These are phyloP conservation scores for Enteromius thamalakanensis DNA, from an alignment of 2,797 vertebrate genomes.

Conservation along the genomic window DNA sequence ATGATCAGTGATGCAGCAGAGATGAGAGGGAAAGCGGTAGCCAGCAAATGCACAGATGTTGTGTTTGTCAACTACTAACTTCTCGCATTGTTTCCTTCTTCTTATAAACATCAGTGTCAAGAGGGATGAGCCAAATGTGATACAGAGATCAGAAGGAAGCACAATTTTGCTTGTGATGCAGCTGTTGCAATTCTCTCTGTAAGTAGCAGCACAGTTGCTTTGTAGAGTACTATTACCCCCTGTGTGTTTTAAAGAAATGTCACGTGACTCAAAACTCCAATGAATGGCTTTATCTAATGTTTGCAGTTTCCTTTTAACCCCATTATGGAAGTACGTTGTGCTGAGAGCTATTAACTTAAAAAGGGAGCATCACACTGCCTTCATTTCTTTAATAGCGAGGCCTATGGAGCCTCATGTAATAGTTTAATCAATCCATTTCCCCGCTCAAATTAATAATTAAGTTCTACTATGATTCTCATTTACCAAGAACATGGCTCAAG, in stretches of 20 bases:
- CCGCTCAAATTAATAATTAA: slow-evolving; percentile 58
- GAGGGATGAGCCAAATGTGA: slow-evolving; percentile 32
- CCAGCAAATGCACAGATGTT: neutral
- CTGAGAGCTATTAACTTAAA: slow-evolving; percentile 53
- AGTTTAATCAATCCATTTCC: slow-evolving; percentile 57
- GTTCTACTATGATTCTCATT: slow-evolving; percentile 25
- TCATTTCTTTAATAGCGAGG: slow-evolving; percentile 40
- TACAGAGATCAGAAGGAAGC: slow-evolving; percentile 36
- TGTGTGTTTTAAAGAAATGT: slow-evolving; percentile 25
- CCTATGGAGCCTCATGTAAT: slow-evolving; percentile 52
- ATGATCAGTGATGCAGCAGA: slow-evolving; percentile 4
- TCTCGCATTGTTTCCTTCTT: slow-evolving; percentile 21
- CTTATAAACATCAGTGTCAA: neutral
- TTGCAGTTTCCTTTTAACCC: slow-evolving; percentile 20
- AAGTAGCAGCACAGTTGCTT: slow-evolving; percentile 54
- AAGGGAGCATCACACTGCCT: slow-evolving; percentile 34
- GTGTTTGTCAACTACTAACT: slow-evolving; percentile 39
- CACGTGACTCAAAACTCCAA: slow-evolving; percentile 39
- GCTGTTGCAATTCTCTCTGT: slow-evolving; percentile 54
- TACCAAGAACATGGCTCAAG: slow-evolving; percentile 43
- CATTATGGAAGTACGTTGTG: neutral
- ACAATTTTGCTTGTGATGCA: slow-evolving; percentile 51
- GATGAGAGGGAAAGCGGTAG: neutral
- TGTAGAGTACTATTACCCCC: slow-evolving; percentile 52
- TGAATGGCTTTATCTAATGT: slow-evolving; percentile 52